Conservation (phyloP, 2,888 invertebrate species). For the Drosophila putrida region DNA sequence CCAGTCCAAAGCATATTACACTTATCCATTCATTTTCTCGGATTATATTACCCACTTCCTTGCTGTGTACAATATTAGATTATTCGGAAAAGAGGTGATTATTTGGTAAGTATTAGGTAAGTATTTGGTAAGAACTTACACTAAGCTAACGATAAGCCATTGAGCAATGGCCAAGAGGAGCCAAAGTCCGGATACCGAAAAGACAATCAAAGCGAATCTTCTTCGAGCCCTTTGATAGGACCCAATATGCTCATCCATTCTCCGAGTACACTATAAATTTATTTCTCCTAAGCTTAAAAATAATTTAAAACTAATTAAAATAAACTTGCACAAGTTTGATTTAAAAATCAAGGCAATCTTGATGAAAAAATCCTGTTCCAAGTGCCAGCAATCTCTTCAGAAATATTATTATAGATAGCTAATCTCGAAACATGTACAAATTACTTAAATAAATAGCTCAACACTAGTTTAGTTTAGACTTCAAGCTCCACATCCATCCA, state of each 20-base stretch:
- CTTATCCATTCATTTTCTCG: conserved; percentile 44
- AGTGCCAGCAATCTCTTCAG: neutral
- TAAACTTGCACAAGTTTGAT: neutral
- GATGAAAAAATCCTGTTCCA: conserved; percentile 9
- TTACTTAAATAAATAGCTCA: too few relatives aligned
- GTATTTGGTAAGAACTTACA: conserved; percentile 51
- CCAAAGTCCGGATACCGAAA: conserved; percentile 56
- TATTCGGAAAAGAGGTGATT: neutral
- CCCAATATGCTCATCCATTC: conserved; percentile 36
- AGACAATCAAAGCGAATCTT: conserved; percentile 63
- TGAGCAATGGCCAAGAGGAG: conserved; percentile 61
- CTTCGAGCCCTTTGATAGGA: conserved; percentile 59
- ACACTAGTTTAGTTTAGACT: too few relatives aligned
- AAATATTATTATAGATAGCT: too few relatives aligned
- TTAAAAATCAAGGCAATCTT: conserved; percentile 15
- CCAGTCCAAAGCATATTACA: conserved; percentile 55
- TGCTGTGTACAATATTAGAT: conserved; percentile 19
- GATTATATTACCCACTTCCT: neutral
- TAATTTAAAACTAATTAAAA: neutral
- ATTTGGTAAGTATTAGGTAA: neutral
- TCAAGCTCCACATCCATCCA: too few relatives aligned
- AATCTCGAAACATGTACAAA: too few relatives aligned
- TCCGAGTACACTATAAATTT: conserved; percentile 5
- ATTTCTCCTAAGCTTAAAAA: neutral
- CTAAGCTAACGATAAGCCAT: conserved; percentile 50